Percentiles rank a stretch among this genome's conserved stretches.
Evolutionary conservation across 2,113 vertebrate genomes (phyloP).

Genomic region (Siniperca knerii): DNA sequence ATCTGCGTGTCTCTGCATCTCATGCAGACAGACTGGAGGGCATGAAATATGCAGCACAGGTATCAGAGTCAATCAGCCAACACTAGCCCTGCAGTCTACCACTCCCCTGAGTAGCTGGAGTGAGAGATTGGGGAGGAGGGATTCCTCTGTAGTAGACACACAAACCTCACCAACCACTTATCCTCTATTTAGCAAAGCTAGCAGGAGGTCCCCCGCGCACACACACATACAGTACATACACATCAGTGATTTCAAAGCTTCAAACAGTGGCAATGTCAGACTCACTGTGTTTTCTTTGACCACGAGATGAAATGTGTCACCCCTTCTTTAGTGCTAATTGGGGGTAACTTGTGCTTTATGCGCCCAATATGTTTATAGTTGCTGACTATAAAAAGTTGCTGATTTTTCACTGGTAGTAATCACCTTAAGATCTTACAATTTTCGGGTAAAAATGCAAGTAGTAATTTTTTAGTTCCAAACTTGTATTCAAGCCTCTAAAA

Average conservation of each 20-base stretch:
- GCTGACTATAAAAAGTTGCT: not conserved
- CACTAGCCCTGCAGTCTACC: slow-evolving; percentile 73
- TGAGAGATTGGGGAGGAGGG: slow-evolving; percentile 70
- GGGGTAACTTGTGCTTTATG: slow-evolving; percentile 10
- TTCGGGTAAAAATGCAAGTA: not conserved
- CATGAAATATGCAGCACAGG: slow-evolving; percentile 80
- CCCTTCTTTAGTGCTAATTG: slow-evolving; percentile 16
- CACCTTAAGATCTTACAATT: not conserved
- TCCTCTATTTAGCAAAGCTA: slow-evolving; percentile 78
- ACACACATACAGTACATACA: slow-evolving; percentile 14
- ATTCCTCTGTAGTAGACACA: slow-evolving; percentile 76
- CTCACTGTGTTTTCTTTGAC: slow-evolving; percentile 40
- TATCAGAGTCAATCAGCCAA: slow-evolving; percentile 80
- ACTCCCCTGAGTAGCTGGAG: slow-evolving; percentile 72
- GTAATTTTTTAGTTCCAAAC: too few species aligned
- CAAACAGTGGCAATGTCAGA: slow-evolving; percentile 42
- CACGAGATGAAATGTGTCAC: slow-evolving; percentile 27
- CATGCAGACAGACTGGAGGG: slow-evolving; percentile 60
- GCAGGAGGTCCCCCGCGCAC: slow-evolving; percentile 57
- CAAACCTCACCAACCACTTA: slow-evolving; percentile 81
- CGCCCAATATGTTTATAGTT: not conserved
- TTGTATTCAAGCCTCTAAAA: not conserved
- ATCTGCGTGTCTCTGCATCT: slow-evolving; percentile 26
- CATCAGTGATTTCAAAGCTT: slow-evolving; percentile 46
- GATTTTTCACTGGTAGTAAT: not conserved